Evolutionary conservation across 2,888 invertebrate genomes (phyloP).

Genomic region (Synergus itoensis): DNA sequence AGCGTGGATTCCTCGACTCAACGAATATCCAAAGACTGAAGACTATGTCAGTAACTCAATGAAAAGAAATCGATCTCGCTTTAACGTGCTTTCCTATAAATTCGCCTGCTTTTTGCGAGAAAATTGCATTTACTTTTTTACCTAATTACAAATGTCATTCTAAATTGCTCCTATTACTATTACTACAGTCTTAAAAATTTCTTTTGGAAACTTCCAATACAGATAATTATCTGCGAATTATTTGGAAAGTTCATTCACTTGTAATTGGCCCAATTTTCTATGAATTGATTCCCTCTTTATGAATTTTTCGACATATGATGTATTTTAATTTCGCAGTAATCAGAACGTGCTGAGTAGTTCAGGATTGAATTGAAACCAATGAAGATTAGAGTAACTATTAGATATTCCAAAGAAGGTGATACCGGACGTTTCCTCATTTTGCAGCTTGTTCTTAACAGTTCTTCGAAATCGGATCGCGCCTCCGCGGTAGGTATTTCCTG

Average conservation of each 20-base stretch:
- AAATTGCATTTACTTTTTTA: slow-evolving; percentile 26
- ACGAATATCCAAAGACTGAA: slow-evolving; percentile 15
- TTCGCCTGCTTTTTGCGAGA: slow-evolving; percentile 26
- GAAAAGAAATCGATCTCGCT: slow-evolving; percentile 31
- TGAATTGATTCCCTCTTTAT: not conserved
- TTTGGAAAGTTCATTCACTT: not conserved
- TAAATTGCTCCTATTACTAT: not conserved
- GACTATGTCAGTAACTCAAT: slow-evolving; percentile 24
- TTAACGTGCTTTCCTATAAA: slow-evolving; percentile 14
- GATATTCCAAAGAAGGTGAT: slow-evolving; percentile 20
- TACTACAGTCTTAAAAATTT: not conserved
- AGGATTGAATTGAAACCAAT: slow-evolving; percentile 9
- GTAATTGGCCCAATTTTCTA: not conserved
- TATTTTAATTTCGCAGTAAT: slow-evolving; percentile 13
- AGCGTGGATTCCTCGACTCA: slow-evolving; percentile 25
- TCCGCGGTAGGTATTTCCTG: slow-evolving; percentile 44
- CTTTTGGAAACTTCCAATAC: not conserved
- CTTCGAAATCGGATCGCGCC: slow-evolving; percentile 45
- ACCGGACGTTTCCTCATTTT: slow-evolving; percentile 41
- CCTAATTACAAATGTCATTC: slow-evolving; percentile 12
- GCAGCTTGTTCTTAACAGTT: slow-evolving; percentile 37
- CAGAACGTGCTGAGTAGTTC: not conserved
- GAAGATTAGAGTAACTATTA: slow-evolving; percentile 18
- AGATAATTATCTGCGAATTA: not conserved
- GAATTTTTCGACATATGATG: not conserved